Base-by-base conservation (phyloP, 2,113 vertebrate genomes). In the Malurus melanocephalus region DNA sequence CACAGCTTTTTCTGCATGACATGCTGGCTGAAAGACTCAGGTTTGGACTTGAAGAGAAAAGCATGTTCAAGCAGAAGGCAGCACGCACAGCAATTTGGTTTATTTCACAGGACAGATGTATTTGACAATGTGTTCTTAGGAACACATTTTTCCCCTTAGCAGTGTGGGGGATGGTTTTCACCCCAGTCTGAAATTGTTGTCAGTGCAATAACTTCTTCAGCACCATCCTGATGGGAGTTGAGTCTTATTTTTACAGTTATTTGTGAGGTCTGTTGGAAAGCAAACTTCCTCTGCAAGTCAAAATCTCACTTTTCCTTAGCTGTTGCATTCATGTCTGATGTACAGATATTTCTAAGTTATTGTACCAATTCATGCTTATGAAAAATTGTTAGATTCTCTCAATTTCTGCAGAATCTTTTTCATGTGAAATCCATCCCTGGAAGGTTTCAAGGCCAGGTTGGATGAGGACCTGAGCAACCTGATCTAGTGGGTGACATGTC, bases 51-150 rank as follows among this genome's bases (percentile, higher is more conserved):
- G 27, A 55, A 57, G 38, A 64, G 52, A 28, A 46, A 72, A 78
- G 32, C 33, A 10, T 49, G 24, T 67, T 88, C 76, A 53, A 88
- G 18, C 62, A 88, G 73, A 90, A 83, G 57, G 83, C 53, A 90
- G 61, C 43, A 81, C 59, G 71, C 49, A 23, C 11, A 28, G 49
- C 26, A 81, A 43, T 57, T 79, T 16, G 13, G 32, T 76, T 85
- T 87, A 65, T 93, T 95, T 92, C 91, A 90, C 84, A 85, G 78
- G 71, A 65, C 67, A 68, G 66, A 87, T 13, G 3, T 72, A 75
- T 81, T 87, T 73, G 46, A 90, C 71, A 84, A 80, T 66, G 78
- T 87, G 64, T 84, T 90, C 81, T 86, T 62, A 73, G 75, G 93
- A 74, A 83, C 46, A 69, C 51, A 53, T 79, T 89, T 90, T 85